phyloP scores from a whole-genome alignment of 2,797 vertebrate species.

The Odontamblyopus rebecca region DNA sequence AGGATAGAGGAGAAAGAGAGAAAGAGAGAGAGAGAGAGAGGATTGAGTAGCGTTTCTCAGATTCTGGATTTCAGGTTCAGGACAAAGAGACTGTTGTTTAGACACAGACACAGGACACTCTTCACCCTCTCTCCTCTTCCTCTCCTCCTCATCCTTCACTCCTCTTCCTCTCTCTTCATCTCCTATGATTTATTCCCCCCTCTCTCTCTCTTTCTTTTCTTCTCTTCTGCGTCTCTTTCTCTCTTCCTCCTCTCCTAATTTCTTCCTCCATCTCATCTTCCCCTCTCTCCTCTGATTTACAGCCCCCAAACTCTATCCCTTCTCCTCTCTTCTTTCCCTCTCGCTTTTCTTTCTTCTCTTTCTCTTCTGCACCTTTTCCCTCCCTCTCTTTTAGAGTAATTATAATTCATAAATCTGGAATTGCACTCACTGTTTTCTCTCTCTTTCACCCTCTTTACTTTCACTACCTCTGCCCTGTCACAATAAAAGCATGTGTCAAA shows the following conservation, averaged over 20 bases:
- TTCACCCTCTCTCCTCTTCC: neutral
- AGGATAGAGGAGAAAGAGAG: neutral
- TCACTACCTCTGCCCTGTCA: too few species aligned
- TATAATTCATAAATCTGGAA: too few species aligned
- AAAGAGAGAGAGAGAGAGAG: neutral
- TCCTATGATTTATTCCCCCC: neutral
- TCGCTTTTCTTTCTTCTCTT: neutral
- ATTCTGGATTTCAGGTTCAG: conserved; percentile 7
- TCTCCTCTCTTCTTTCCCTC: neutral
- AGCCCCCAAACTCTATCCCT: too few species aligned
- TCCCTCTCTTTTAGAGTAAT: too few species aligned
- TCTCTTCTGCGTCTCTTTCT: neutral
- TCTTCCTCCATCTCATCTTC: neutral
- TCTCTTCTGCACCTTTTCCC: neutral
- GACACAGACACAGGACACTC: neutral
- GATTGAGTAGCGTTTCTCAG: neutral
- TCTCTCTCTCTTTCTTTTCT: neutral
- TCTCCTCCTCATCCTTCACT: neutral
- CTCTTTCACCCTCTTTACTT: too few species aligned
- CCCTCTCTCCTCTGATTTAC: neutral
- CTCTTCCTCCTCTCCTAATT: neutral
- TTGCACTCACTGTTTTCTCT: too few species aligned
- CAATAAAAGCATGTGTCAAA: too few species aligned
- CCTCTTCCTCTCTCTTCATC: neutral
- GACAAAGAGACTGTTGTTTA: conserved; percentile 6